phyloP scores from a whole-genome alignment of 2,113 vertebrate genomes.

The Phainopepla nitens region DNA sequence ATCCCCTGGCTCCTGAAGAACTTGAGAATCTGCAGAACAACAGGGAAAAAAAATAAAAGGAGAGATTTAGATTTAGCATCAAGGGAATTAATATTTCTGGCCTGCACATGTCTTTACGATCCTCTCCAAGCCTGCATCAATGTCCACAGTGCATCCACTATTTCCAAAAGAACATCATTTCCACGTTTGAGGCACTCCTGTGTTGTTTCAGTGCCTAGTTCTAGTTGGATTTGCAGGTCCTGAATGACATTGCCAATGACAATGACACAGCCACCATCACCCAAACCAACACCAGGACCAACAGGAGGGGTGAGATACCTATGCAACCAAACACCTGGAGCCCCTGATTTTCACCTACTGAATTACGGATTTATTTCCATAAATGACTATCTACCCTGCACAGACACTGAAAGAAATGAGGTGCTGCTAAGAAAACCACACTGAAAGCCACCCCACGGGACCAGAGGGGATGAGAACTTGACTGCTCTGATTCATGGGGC shows the following conservation, averaged over 20 bases:
- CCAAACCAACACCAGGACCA: neutral
- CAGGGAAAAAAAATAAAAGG: too few relatives aligned
- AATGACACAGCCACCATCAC: accelerated
- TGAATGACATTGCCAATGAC: neutral
- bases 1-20: constrained; percentile 90
- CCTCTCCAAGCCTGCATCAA: accelerated
- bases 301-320: neutral
- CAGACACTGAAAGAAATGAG: accelerated
- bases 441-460: neutral
- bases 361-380: neutral
- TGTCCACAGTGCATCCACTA: accelerated
- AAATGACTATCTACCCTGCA: neutral
- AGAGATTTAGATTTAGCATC: neutral
- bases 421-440: neutral
- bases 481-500: constrained; percentile 54
- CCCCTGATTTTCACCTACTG: neutral
- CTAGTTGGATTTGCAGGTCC: neutral
- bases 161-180: neutral
- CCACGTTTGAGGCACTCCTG: neutral
- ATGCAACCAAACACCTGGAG: neutral
- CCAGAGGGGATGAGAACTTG: neutral
- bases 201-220: neutral
- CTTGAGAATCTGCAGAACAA: constrained; percentile 84
- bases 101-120: accelerated
- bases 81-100: accelerated